Base-by-base conservation (phyloP, 2,888 invertebrate genomes). In the Acrobasis repandana region DNA sequence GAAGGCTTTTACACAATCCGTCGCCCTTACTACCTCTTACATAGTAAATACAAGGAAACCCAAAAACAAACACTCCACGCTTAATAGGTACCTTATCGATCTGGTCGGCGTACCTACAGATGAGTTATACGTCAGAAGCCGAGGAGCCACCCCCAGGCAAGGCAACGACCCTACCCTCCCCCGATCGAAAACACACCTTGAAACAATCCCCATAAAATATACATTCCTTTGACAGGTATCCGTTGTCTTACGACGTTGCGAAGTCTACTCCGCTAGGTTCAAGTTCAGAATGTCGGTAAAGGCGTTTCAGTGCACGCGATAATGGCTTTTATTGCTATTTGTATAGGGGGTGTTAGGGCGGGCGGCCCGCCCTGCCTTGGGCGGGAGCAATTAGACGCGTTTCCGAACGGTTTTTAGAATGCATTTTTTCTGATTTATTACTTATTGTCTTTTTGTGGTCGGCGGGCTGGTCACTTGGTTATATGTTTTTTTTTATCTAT, bases 351-450 rank as follows among this genome's bases (percentile, higher is more conserved):
- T 58, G 60, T 33, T 72, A 79, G 83, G 86, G 86, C 85, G 85
- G 82, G 69, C 77, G 79, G 78, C 80, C 87, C 85, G 83, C 85
- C 83, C 83, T 76, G 72, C 75, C 77, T 75, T 82, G 88, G 88
- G 88, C 88, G 87, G 88, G 82, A 77, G 88, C 86, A 89, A 90
- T 90, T 90, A 90, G 81, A 74, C 75, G 74, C 74, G 74, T 79
- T 79, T 74, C 76, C 74, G 76, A 77, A 76, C 72, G 77, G 71
- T 80, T 86, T 86, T 84, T 79, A 85, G 86, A 88, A 83, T 85
- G 78, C 79, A 82, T 77, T 81, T 81, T 82, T 82, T 77, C 74
- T 68, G 70, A 74, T 76, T 77, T 78, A 75, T 75, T 74, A 77
- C 72, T 85, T 88, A 84, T 82, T 84, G 82, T 87, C 90, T 88